Evolutionary conservation across 2,113 vertebrate species (phyloP).

Genomic region (Chascanopsetta lugubris): DNA sequence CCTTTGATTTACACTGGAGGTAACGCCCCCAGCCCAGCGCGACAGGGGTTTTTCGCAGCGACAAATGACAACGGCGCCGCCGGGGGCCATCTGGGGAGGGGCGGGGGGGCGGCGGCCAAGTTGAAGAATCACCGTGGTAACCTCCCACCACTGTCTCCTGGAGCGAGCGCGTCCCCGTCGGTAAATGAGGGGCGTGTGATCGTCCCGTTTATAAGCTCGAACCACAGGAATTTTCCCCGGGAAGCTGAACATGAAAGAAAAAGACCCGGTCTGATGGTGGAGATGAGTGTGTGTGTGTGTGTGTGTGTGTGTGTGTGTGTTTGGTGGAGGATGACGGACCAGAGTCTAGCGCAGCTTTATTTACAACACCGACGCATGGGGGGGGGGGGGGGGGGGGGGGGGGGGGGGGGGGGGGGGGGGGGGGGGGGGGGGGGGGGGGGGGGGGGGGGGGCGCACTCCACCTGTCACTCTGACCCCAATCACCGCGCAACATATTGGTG

Average conservation of each 20-base stretch:
- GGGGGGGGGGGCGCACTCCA: constrained; percentile 16
- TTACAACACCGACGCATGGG: no score
- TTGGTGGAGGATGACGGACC: no score
- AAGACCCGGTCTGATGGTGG: constrained; percentile 13
- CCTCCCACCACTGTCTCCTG: constrained; percentile 62
- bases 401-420: constrained; percentile 24
- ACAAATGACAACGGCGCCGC: constrained; percentile 66
- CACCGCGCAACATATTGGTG: constrained; percentile 61
- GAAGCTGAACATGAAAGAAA: constrained; percentile 24
- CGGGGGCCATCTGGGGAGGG: constrained; percentile 60
- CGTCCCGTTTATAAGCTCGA: constrained; percentile 41
- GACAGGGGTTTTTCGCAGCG: constrained; percentile 52
- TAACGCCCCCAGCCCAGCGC: constrained; percentile 61
- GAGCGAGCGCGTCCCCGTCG: constrained; percentile 44
- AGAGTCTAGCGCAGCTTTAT: no score
- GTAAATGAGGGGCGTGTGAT: constrained; percentile 53
- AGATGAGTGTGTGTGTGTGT: constrained; percentile 34
- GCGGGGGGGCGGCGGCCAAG: constrained; percentile 34
- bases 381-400: no score
- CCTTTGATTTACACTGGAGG: constrained; percentile 69
- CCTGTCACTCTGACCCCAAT: constrained; percentile 77
- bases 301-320: constrained; percentile 37
- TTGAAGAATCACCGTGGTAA: constrained; percentile 70
- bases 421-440: constrained; percentile 16
- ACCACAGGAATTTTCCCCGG: constrained; percentile 31